Conservation (phyloP, 2,113 vertebrate species). For the Lamprologus lemairii region DNA sequence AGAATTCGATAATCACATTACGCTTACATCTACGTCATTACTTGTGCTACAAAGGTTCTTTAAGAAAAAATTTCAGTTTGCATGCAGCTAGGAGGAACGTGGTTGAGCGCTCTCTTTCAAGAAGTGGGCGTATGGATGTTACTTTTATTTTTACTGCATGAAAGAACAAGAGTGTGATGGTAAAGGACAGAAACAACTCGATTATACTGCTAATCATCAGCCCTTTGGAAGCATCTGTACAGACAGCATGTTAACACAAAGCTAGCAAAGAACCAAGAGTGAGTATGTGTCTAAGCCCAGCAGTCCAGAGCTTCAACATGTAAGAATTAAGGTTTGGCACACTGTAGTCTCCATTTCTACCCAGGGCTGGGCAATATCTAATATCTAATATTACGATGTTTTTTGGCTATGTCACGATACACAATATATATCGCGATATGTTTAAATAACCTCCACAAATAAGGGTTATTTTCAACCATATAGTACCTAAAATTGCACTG, state of each 20-base stretch:
- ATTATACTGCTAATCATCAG: neutral
- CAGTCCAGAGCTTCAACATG: neutral
- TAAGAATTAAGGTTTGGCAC: neutral
- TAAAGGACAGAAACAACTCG: neutral
- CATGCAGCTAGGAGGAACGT: neutral
- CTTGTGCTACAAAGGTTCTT: neutral
- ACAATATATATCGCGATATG: neutral
- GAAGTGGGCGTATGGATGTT: neutral
- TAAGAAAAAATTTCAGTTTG: neutral
- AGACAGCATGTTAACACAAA: neutral
- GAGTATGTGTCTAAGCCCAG: neutral
- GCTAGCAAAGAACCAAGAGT: neutral
- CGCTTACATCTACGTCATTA: neutral
- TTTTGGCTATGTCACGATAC: neutral
- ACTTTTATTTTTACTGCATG: neutral
- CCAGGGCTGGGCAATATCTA: neutral
- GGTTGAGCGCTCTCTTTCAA: neutral
- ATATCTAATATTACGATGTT: neutral
- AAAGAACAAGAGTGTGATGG: neutral
- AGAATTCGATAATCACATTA: neutral
- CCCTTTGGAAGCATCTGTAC: neutral
- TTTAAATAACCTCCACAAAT: neutral
- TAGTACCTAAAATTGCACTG: neutral
- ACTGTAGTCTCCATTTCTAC: neutral
- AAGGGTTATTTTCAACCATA: neutral